A percentile compares a stretch with the other conserved stretches of the same genome.
Conservation (phyloP, 2,888 invertebrate genomes). For the Entomobrya proxima region DNA sequence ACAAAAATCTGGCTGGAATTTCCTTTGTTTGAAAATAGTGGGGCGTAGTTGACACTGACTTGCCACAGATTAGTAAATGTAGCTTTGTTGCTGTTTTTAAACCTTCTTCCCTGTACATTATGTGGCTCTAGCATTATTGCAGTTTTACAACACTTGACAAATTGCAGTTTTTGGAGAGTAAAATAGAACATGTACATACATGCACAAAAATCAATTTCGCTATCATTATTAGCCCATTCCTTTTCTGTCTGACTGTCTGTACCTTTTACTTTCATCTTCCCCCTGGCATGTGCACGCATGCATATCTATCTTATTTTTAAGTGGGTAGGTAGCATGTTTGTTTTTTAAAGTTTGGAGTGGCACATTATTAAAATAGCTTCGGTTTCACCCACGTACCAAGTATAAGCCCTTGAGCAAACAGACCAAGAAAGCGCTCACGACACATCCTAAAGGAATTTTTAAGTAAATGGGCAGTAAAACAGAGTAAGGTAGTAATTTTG, state of each 20-base stretch:
- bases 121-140: constrained; percentile 10
- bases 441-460: not conserved
- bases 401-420: constrained; percentile 23
- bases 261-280: constrained; percentile 32
- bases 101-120: too few relatives aligned
- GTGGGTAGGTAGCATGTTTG: not conserved
- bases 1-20: constrained; percentile 45
- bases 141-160: constrained; percentile 26
- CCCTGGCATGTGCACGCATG: constrained; percentile 1
- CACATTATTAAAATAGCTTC: not conserved
- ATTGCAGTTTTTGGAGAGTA: constrained; percentile 20
- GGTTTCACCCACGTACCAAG: constrained; percentile 19
- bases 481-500: constrained; percentile 16
- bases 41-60: constrained; percentile 60
- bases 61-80: constrained; percentile 21
- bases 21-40: constrained; percentile 51
- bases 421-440: constrained; percentile 17
- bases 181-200: constrained; percentile 13
- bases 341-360: not conserved
- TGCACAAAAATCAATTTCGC: constrained; percentile 27
- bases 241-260: not conserved
- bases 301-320: not conserved
- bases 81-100: not conserved
- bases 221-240: constrained; percentile 3
- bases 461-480: constrained; percentile 16